These are phyloP conservation scores for Xylota sylvarum DNA, from an alignment of 2,888 invertebrate genomes.

Conservation along the genomic window DNA sequence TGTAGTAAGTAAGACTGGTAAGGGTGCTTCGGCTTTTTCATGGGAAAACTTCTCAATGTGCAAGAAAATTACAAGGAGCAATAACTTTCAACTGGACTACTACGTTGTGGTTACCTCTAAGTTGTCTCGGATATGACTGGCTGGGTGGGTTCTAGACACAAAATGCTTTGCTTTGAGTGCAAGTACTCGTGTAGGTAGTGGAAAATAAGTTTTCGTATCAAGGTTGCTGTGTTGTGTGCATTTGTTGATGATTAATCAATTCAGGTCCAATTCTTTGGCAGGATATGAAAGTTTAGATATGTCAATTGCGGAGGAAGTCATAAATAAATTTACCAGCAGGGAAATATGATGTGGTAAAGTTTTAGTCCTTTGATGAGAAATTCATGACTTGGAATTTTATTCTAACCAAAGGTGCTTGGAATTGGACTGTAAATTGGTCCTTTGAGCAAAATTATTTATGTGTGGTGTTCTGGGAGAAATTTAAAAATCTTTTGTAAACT, in stretches of 20 bases:
- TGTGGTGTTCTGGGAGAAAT: background rate
- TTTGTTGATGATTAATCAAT: slow-evolving; percentile 50
- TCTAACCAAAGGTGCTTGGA: background rate
- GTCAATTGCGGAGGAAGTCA: slow-evolving; percentile 44
- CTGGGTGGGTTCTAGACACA: slow-evolving; percentile 22
- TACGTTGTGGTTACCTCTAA: slow-evolving; percentile 53
- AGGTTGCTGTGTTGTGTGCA: slow-evolving; percentile 21
- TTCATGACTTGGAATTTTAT: background rate
- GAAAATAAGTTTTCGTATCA: slow-evolving; percentile 46
- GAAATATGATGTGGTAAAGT: slow-evolving; percentile 31
- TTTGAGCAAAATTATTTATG: background rate
- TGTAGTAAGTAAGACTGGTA: background rate
- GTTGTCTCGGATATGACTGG: slow-evolving; percentile 22
- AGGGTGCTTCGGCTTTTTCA: slow-evolving; percentile 53
- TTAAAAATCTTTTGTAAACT: too few relatives aligned
- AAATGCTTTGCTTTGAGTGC: slow-evolving; percentile 18
- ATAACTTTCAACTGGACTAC: slow-evolving; percentile 69
- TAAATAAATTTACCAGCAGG: slow-evolving; percentile 48
- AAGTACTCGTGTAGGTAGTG: slow-evolving; percentile 25
- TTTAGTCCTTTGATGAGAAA: slow-evolving; percentile 9
- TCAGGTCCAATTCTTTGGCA: slow-evolving; percentile 16
- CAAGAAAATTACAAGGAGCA: slow-evolving; percentile 72
- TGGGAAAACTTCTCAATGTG: slow-evolving; percentile 58
- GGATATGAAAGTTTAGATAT: slow-evolving; percentile 44
- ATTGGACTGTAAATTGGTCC: background rate